Base-by-base conservation (phyloP, 1,140 invertebrate species). In the Listronotus bonariensis region DNA sequence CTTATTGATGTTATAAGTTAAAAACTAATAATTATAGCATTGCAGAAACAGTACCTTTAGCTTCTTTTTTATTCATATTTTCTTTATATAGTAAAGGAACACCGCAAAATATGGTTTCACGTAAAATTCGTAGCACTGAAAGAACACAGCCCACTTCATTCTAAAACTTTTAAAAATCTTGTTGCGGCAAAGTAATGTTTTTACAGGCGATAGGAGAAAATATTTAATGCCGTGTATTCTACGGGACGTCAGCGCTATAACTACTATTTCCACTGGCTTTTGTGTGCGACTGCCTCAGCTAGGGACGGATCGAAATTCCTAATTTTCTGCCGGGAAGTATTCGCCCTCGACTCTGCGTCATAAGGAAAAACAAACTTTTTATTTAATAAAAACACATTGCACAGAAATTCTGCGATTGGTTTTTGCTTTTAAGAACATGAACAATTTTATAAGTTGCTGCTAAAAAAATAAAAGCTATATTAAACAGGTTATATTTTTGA, bases 41-140 rank as follows among this genome's bases (percentile, higher is more conserved):
- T 42, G 58, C n/a, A 56, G 34, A 43, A 49, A 62, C 10, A 26
- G 12, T 65, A 65, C 62, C 62, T 65, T 57, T 65, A 36, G 53
- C 49, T 56, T 45, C 57, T 49, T 51, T 54, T 38, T 51, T 65
- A 49, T 65, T 65, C 62, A 65, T 65, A 58, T 65, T 65, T 34
- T 57, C 55, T 46, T 63, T 63, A 63, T 54, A 15, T 55, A 55
- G 20, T 57, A 40, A 49, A 51, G 17, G 14, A 49, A 41, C 7
- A 17, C 14, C 32, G 54, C 42, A 51, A 65, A 54, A 51, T 57
- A 31, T 40, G 15, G 36, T 54, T 46, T 53, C 32, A 40, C 32
- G 55, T 38, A 49, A 32, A 15, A 48, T 38, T 17, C 40, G 54
- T 42, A 48, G 38, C 62, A 65, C 62, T 65, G 53, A 42, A 38